Evolutionary conservation across 2,888 invertebrate species (phyloP), one percentile per base, ranked within the genome.

Genomic region (Steinernema carpocapsae): DNA sequence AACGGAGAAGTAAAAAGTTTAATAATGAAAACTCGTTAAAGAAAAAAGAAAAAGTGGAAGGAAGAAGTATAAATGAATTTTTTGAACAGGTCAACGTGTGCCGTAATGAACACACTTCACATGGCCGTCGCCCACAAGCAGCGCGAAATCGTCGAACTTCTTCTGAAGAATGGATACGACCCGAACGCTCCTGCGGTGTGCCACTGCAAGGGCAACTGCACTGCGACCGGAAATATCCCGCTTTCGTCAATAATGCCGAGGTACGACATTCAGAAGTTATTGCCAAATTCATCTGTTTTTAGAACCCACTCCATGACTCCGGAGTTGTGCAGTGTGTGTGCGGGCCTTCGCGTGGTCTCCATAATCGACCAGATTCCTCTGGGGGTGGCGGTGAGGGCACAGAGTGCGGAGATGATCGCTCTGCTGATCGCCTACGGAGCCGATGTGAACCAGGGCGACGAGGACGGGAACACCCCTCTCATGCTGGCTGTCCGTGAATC

Each of bases 81-180:
- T 19, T 46, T 26, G 24, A 79, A 64, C 73, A 77, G 80, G 48
- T 85, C 85, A 7, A 83, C 82, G 7, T 86, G 86, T 75, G 86
- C 85, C 1, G 81, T 83, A 64, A 80, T 85, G 80, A 86, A 86
- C 83, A 90, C 91, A 3, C 87, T 91, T 26, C 91, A 91, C 87
- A 87, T 90, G 81, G 91, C 91, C n/a, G 90, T 91, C 71, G 90
- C 90, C 78, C 89, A 90, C 85, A 90, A 90, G 71, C 89, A 91
- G 22, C 86, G 90, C 45, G 86, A 87, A 70, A 86, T 87, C 64
- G 86, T 82, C 6, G 87, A 87, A 70, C 88, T 91, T 32, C 88
- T 91, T 52, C 89, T 91, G 64, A 90, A 90, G 77, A 82, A 76
- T 48, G 84, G 84, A 10, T 86, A 86, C 73, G 91, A 91, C 80